Evolutionary conservation across 1,140 invertebrate species (phyloP), one percentile per base, ranked within the genome.

Genomic region (Chymomyza costata): DNA sequence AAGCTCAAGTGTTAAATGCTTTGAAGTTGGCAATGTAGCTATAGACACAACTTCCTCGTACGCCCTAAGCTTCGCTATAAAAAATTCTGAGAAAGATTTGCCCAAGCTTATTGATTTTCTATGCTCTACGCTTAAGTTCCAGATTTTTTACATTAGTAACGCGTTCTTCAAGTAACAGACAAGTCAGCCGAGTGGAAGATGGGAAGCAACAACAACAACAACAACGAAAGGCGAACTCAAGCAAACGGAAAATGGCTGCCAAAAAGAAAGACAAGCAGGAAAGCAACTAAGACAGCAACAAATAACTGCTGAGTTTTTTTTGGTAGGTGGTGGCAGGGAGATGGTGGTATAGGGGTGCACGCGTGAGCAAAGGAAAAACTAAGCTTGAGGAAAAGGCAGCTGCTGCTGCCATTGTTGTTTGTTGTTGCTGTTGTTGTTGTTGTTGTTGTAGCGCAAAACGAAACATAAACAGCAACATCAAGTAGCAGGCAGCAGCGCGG

Each of bases 391-490:
- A 76, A 78, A 78, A 58, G 53, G n/a, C 31, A 35, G 37, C 47
- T 47, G 30, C 2, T 46, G 14, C 18, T 32, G 43, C 28, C 54
- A 14, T 38, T 3, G 34, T 28, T 44, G 37, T 34, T 34, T 17
- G 11, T 30, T 44, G 50, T 13, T 51, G 25, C 45, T 50, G 54
- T 40, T 51, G 37, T 17, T 45, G 15, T 46, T 51, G 44, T 28
- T 63, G 43, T 50, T 66, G 70, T 40, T 35, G 65, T 46, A 67
- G 71, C 63, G 71, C 63, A 78, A 78, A 71, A 62, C 63, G 73
- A 71, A 80, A 78, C 73, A 78, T 80, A 78, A 78, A 80, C 73
- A 80, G 63, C 58, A 65, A 70, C 65, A 74, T 74, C 47, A 60
- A 67, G 62, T 71, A 67, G 60, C 68, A 28, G 10, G 28, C 3